Evolutionary conservation across 2,888 invertebrate species (phyloP).

Genomic region (Heliconius sara): DNA sequence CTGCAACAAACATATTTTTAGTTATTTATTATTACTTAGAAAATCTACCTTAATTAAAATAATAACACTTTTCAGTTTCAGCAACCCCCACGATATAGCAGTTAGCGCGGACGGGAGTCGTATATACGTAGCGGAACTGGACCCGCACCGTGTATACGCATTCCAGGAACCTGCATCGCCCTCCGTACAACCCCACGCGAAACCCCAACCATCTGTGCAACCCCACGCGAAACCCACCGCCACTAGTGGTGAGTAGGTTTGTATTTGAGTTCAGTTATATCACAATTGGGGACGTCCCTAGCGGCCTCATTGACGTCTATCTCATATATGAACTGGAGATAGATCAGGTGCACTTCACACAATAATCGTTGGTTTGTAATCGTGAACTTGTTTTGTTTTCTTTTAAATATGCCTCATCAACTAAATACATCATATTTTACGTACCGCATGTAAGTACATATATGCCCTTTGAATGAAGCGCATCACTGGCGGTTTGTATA

Average conservation of each 20-base stretch:
- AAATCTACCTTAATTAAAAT: not conserved
- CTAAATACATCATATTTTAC: too few species aligned
- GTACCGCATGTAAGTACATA: too few species aligned
- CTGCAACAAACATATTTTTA: too few species aligned
- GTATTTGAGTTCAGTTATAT: conserved; percentile 8
- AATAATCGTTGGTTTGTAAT: not conserved
- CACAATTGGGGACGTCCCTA: not conserved
- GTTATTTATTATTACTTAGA: too few species aligned
- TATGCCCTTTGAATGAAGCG: too few species aligned
- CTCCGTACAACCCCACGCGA: conserved; percentile 60
- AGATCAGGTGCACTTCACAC: too few species aligned
- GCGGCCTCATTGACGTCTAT: not conserved
- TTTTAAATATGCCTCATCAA: not conserved
- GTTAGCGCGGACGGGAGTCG: conserved; percentile 86
- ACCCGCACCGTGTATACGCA: conserved; percentile 85
- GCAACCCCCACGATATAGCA: conserved; percentile 92
- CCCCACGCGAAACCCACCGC: conserved; percentile 73
- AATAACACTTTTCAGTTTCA: conserved; percentile 67
- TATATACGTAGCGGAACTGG: conserved; percentile 91
- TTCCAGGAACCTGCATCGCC: conserved; percentile 74
- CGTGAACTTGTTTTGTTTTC: not conserved
- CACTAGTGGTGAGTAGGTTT: conserved; percentile 71
- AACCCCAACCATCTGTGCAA: conserved; percentile 54
- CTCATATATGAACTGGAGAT: not conserved
- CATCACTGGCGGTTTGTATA: too few species aligned